Conservation (phyloP, 2,888 invertebrate species). For the Erebia palarica region DNA sequence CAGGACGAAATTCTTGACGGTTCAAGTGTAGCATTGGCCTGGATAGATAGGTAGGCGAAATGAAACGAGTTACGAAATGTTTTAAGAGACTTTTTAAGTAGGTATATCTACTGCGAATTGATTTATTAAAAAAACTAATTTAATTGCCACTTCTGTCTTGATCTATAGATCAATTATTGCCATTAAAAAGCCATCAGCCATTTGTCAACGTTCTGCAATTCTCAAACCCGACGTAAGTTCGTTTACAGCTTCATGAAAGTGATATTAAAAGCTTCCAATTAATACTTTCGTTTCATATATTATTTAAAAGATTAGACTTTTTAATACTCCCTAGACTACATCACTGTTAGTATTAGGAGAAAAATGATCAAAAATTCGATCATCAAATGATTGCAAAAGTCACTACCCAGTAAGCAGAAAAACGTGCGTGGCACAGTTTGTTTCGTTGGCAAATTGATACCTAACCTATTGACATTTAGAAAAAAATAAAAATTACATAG, state of each 20-base stretch:
- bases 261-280: no score
- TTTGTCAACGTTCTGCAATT: no score
- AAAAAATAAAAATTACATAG: slow-evolving; percentile 36
- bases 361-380: background rate
- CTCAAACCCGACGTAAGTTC: no score
- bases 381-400: background rate
- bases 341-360: background rate
- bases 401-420: background rate
- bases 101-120: no score
- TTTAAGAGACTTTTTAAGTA: background rate
- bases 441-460: background rate
- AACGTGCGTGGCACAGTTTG: background rate
- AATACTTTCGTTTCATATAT: no score
- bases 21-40: slow-evolving; percentile 6
- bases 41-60: background rate
- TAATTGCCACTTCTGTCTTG: no score
- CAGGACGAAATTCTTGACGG: background rate
- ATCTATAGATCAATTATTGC: no score
- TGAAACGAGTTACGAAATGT: slow-evolving; percentile 3
- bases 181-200: no score
- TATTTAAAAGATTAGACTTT: no score
- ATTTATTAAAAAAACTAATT: no score
- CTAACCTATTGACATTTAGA: slow-evolving; percentile 41
- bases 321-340: no score
- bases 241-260: no score